These are phyloP conservation scores for Epistrophella euchroma DNA, from an alignment of 2,888 invertebrate species.

Conservation along the genomic window DNA sequence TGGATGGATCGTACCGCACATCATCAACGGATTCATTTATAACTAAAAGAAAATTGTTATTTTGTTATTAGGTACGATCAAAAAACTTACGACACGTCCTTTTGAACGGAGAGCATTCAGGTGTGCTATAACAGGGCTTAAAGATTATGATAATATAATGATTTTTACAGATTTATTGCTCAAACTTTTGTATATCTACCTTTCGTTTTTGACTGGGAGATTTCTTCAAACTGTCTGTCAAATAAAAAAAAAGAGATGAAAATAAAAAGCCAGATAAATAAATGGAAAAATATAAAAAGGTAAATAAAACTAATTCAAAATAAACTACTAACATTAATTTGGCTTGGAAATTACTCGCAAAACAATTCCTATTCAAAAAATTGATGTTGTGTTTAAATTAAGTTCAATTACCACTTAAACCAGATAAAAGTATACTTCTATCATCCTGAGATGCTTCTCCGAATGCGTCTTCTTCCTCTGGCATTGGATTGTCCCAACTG, in stretches of 20 bases:
- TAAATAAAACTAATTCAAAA: no score
- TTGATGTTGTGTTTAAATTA: neutral
- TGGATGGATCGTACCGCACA: neutral
- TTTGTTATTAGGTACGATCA: neutral
- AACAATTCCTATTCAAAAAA: neutral
- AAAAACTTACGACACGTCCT: conserved; percentile 10
- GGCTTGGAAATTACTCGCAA: no score
- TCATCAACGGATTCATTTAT: conserved; percentile 4
- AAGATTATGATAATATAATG: neutral
- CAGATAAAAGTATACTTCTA: conserved; percentile 66
- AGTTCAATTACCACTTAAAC: conserved; percentile 49
- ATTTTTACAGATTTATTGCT: no score
- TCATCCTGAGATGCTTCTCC: conserved; percentile 77
- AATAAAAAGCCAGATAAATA: no score
- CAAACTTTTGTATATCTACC: conserved; percentile 21
- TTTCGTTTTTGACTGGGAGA: conserved; percentile 29
- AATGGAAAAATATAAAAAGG: no score
- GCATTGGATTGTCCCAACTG: conserved; percentile 57
- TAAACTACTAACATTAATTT: no score
- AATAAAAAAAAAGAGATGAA: no score
- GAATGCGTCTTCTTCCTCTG: conserved; percentile 76
- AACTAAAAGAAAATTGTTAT: neutral
- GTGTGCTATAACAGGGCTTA: neutral
- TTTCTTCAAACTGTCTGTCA: neutral
- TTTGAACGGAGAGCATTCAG: conserved; percentile 10